A percentile compares a stretch with the other conserved stretches of the same genome.
These are phyloP conservation scores for Gracilinanus agilis DNA, from an alignment of 2,113 vertebrate genomes.

Conservation along the genomic window DNA sequence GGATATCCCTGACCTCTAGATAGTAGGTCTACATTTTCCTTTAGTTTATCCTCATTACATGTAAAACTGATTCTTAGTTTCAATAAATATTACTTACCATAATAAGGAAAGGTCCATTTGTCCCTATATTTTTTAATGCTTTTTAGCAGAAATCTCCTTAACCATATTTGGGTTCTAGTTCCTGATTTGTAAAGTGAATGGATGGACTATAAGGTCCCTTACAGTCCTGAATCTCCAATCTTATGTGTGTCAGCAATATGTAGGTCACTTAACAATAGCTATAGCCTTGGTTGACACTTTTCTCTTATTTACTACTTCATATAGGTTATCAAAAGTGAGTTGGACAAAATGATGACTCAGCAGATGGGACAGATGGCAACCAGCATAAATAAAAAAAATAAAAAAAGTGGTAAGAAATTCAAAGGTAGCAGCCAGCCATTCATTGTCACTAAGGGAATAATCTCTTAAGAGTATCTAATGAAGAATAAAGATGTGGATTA, in stretches of 20 bases:
- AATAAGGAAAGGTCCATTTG: neutral
- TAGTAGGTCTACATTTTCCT: neutral
- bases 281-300: neutral
- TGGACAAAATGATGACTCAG: conserved; percentile 7
- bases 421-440: neutral
- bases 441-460: neutral
- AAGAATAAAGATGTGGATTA: neutral
- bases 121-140: neutral
- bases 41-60: neutral
- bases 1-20: neutral
- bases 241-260: neutral
- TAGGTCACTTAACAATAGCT: conserved; percentile 8
- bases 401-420: conserved; percentile 46
- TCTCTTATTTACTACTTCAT: conserved; percentile 52
- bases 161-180: neutral
- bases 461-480: conserved; percentile 8
- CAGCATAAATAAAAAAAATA: neutral
- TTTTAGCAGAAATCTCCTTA: neutral
- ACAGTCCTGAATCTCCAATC: neutral
- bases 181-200: neutral
- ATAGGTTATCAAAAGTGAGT: conserved; percentile 49
- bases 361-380: neutral
- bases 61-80: neutral
- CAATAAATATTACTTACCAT: neutral
- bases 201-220: neutral